Base-by-base conservation (phyloP, 2,113 vertebrate genomes). In the Geococcyx californianus region DNA sequence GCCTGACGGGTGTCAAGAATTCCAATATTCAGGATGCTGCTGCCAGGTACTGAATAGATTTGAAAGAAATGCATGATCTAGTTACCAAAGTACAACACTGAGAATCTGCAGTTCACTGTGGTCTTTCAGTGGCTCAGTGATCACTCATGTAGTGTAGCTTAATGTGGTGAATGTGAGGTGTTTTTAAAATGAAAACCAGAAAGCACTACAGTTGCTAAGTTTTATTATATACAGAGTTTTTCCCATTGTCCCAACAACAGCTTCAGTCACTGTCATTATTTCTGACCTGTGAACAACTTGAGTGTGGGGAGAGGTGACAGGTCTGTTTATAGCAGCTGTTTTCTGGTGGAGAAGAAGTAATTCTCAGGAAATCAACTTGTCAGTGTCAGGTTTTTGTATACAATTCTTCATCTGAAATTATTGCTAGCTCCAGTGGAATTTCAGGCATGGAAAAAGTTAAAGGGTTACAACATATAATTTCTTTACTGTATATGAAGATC, bases 1-100 rank as follows among this genome's bases (percentile, higher is more conserved):
- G 59, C 38, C 23, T 96, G 75, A 83, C 93, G 36, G 97, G 93
- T 93, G 98, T 98, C 72, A 98, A 99, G 97, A 99, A 98, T 95
- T 97, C 98, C 80, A 98, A 83, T 91, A 28, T 98, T 84, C 98
- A 98, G 75, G 99, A 99, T 68, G 96, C 97, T 80, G 88, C 97
- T 84, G 73, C 95, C 94, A 99, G 99, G 99, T 99, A 98, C 44
- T 69, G 47, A 67, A 54, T 5, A 70, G 78, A 40, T 73, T 15
- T 72, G 19, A 76, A 68, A 90, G 63, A 84, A 87, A 52, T 0
- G 0, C 0, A 1, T 55, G 12, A 16, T 62, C 1, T 63, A 11
- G 15, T 52, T 90, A 44, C 8, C 66, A 11, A 18, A 42, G 18
- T 76, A 31, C n/a, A 49, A 28, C 23, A 28, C 42, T 47, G 59